These are phyloP conservation scores for Phycodurus eques DNA, from an alignment of 2,113 vertebrate species.

Conservation along the genomic window DNA sequence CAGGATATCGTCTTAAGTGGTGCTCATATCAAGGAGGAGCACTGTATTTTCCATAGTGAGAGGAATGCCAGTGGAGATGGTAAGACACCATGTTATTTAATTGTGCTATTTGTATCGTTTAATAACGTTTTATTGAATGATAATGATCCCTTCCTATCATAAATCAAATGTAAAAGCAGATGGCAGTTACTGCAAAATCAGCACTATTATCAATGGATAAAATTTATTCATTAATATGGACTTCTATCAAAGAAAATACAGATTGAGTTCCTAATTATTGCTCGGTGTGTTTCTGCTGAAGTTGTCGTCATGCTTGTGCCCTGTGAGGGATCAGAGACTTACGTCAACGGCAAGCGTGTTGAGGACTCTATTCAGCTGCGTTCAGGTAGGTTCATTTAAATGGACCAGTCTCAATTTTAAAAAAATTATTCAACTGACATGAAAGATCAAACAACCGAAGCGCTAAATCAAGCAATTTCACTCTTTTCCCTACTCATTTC, in stretches of 20 bases:
- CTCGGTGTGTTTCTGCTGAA: slow-evolving; percentile 51
- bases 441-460: neutral
- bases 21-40: slow-evolving; percentile 95
- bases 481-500: neutral
- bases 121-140: neutral
- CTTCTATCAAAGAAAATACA: neutral
- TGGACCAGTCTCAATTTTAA: neutral
- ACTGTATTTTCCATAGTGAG: slow-evolving; percentile 94
- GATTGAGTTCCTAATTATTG: slow-evolving; percentile 8
- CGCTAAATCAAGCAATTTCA: neutral
- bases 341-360: slow-evolving; percentile 96
- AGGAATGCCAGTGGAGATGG: slow-evolving; percentile 85
- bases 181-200: neutral
- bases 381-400: slow-evolving; percentile 78
- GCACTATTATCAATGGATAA: neutral
- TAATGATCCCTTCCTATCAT: neutral
- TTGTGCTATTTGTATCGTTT: neutral
- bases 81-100: slow-evolving; percentile 53
- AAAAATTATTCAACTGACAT: neutral
- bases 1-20: slow-evolving; percentile 98
- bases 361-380: slow-evolving; percentile 87
- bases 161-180: neutral
- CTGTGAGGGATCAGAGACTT: slow-evolving; percentile 93
- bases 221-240: neutral
- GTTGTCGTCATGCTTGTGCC: slow-evolving; percentile 93